Evolutionary conservation across 2,797 vertebrate species (phyloP).

Genomic region (Thripadectes ignobilis): DNA sequence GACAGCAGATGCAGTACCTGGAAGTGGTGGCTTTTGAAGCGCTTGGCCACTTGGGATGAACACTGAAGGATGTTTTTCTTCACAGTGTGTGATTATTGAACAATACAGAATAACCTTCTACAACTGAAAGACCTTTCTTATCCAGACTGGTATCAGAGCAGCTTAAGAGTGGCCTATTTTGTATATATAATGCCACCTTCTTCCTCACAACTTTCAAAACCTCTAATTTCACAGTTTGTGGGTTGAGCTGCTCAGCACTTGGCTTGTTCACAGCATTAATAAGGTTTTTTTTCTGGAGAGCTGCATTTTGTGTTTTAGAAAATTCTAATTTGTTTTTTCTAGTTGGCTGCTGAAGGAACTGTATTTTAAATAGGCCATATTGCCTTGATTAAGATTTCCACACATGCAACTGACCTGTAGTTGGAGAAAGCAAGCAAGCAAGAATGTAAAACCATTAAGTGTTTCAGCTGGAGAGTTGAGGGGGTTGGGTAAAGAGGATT

Average conservation of each 20-base stretch:
- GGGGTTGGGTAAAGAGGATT: background rate
- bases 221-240: background rate
- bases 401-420: background rate
- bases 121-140: background rate
- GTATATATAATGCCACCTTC: fast-evolving
- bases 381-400: background rate
- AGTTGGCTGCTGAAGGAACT: background rate
- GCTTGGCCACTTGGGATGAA: background rate
- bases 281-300: background rate
- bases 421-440: background rate
- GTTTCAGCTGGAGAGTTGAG: background rate
- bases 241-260: background rate
- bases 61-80: background rate
- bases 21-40: background rate
- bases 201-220: background rate
- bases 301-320: background rate
- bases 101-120: background rate
- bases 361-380: background rate
- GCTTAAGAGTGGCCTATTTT: background rate
- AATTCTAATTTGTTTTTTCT: background rate
- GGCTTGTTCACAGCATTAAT: background rate
- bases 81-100: background rate
- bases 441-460: background rate
- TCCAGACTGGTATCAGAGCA: background rate
- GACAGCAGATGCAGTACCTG: fast-evolving